Evolutionary conservation across 2,888 invertebrate genomes (phyloP), one percentile per base, ranked within the genome.

Genomic region (Ephialtes manifestator): DNA sequence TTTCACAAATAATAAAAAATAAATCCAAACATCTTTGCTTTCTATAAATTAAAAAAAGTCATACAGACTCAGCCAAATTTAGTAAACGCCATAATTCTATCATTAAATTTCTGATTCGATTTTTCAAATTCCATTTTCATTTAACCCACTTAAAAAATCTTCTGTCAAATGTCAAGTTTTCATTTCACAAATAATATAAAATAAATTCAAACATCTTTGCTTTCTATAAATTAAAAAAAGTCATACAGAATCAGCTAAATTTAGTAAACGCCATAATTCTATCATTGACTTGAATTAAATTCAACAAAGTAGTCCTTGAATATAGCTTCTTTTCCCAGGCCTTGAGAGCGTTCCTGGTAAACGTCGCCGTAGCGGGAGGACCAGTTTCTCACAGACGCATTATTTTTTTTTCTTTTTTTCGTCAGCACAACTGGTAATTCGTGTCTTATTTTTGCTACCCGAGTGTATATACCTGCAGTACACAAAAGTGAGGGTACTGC

Each of bases 351-450:
- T 76, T 76, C 65, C 51, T 53, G 65, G 76, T 65, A 53, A 65
- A 20, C 24, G 24, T 53, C 15, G n/a, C 65, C 65, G 51, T 53
- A 53, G 72, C 72, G 24, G 55, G 58, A 76, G 65, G 65, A 76
- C 65, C 65, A 55, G 65, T 65, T 76, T 65, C 65, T 24, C 53
- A 67, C 31, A 20, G 48, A 24, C 15, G 35, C 39, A 43, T 39
- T 20, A 43, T 58, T 15, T 43, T 58, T 39, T 72, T 55, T 39
- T 24, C 5, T 43, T 51, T 76, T 76, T 46, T 13, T 58, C 13
- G 11, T 58, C 20, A 53, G 51, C 51, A 76, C 35, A 65, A 76
- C 76, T 65, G 65, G 76, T 65, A 51, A 76, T 53, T 76, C 76
- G 63, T 65, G 76, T 53, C 76, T 39, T 18, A 76, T 76, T 76